These are phyloP conservation scores for Spinus olivaceus DNA, from an alignment of 2,797 vertebrate genomes.

Conservation along the genomic window DNA sequence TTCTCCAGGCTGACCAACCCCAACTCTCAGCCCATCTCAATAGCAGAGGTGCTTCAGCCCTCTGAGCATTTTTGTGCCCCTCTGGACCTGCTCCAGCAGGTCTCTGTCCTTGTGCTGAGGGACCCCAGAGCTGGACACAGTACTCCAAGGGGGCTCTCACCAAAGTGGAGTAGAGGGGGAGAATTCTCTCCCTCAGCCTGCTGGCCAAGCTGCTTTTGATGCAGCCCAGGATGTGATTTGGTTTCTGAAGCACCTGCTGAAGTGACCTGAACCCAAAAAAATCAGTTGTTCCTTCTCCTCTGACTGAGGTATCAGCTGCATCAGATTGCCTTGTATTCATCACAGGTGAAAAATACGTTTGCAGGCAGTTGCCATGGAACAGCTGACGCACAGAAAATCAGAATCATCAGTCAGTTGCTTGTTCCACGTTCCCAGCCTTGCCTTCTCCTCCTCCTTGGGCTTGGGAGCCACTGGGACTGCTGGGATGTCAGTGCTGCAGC, in stretches of 20 bases:
- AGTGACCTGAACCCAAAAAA: neutral
- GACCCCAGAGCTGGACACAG: neutral
- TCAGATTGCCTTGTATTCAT: neutral
- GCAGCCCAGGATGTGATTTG: neutral
- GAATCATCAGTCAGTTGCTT: neutral
- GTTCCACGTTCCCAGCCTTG: neutral
- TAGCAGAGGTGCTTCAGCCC: neutral
- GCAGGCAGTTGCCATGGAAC: constrained; percentile 30
- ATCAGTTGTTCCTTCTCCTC: neutral
- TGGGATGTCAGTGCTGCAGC: neutral
- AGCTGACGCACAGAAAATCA: neutral
- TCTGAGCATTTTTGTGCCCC: neutral
- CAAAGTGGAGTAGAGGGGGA: neutral
- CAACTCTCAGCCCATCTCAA: neutral
- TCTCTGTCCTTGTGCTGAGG: neutral
- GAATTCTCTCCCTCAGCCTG: neutral
- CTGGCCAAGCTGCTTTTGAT: neutral
- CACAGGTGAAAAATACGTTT: neutral
- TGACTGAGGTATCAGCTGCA: neutral
- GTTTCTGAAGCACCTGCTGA: neutral
- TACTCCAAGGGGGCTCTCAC: neutral
- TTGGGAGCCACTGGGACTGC: neutral
- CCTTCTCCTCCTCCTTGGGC: neutral
- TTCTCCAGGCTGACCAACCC: neutral
- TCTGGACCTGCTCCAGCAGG: neutral